Percentiles rank a stretch among this genome's conserved stretches.
These are phyloP conservation scores for Tubulanus polymorphus DNA, from an alignment of 2,888 invertebrate genomes.

Conservation along the genomic window DNA sequence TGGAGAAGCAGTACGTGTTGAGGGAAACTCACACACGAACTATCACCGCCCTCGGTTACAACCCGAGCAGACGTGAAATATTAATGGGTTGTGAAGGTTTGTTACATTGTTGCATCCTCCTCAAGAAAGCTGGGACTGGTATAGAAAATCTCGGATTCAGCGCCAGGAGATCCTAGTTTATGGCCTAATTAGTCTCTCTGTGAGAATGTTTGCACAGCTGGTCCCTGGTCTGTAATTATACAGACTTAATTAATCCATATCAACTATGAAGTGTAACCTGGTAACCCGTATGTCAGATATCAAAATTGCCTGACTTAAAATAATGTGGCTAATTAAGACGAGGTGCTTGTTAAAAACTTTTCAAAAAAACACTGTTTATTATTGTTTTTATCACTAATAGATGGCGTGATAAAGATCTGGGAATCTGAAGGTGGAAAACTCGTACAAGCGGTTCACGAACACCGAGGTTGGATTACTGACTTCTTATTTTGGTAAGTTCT, in stretches of 20 bases:
- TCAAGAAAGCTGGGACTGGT: too few species aligned
- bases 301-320: neutral
- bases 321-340: neutral
- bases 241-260: too few species aligned
- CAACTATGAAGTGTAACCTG: too few species aligned
- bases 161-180: too few species aligned
- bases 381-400: constrained; percentile 22
- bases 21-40: constrained; percentile 45
- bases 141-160: too few species aligned
- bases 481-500: constrained; percentile 48
- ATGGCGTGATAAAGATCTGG: constrained; percentile 48
- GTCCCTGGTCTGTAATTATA: too few species aligned
- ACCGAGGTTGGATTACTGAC: constrained; percentile 52
- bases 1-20: constrained; percentile 46
- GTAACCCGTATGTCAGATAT: too few species aligned
- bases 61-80: constrained; percentile 46
- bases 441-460: constrained; percentile 37
- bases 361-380: too few species aligned
- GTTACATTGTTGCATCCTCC: too few species aligned
- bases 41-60: constrained; percentile 49
- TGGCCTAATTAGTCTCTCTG: too few species aligned
- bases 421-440: constrained; percentile 48
- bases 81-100: constrained; percentile 50
- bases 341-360: too few species aligned
- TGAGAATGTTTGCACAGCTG: too few species aligned